These are phyloP conservation scores for Apis laboriosa DNA, from an alignment of 1,140 invertebrate genomes.

Conservation along the genomic window DNA sequence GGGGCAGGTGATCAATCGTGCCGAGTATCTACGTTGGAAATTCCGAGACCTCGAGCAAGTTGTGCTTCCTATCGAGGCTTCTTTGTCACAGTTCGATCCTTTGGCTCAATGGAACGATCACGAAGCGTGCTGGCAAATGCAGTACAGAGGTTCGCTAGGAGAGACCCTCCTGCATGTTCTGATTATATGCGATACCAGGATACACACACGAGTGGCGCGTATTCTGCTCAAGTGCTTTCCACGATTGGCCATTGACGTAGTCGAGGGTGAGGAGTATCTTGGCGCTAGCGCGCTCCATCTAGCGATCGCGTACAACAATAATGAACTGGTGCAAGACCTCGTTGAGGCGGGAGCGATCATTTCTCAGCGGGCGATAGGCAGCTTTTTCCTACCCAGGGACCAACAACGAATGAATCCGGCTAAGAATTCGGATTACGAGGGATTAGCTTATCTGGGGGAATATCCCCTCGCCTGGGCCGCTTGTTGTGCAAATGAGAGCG, in stretches of 20 bases:
- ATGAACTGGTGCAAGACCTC: constrained; percentile 96
- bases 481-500: constrained; percentile 97
- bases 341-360: constrained; percentile 95
- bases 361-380: constrained; percentile 94
- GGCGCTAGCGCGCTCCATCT: constrained; percentile 97
- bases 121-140: constrained; percentile 98
- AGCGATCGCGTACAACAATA: constrained; percentile 97
- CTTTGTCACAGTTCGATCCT: constrained; percentile 90
- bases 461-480: constrained; percentile 98
- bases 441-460: constrained; percentile 96
- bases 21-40: constrained; percentile 96
- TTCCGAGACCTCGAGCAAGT: constrained; percentile 92
- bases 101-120: constrained; percentile 93
- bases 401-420: constrained; percentile 89
- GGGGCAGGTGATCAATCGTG: constrained; percentile 92
- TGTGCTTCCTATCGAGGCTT: constrained; percentile 90
- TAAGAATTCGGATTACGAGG: constrained; percentile 95
- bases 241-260: constrained; percentile 94
- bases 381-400: constrained; percentile 95
- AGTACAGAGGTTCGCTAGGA: constrained; percentile 95
- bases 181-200: constrained; percentile 96
- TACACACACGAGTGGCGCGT: constrained; percentile 91
- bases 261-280: constrained; percentile 98
- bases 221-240: constrained; percentile 95
- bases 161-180: constrained; percentile 97